phyloP scores from a whole-genome alignment of 1,140 invertebrate species.

The Drusus annulatus region DNA sequence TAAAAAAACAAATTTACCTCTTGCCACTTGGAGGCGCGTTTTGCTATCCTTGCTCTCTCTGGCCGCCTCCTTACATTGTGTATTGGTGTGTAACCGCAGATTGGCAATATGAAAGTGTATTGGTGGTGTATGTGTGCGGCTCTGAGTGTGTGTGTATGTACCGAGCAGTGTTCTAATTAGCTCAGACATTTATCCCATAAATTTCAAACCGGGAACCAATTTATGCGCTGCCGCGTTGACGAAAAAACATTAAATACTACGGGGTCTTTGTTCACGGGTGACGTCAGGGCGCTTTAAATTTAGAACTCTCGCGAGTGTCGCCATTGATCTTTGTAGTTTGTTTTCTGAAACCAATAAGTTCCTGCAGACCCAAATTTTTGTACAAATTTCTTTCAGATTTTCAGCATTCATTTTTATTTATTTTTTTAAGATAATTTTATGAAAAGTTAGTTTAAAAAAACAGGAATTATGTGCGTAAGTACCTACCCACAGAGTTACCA shows the following conservation, averaged over 20 bases:
- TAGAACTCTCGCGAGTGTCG: slow-evolving; percentile 3
- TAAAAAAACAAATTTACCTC: too few species aligned
- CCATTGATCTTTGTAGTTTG: slow-evolving; percentile 21
- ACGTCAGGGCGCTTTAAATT: slow-evolving; percentile 35
- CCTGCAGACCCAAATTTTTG: too few species aligned
- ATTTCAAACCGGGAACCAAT: slow-evolving; percentile 44
- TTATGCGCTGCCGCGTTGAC: slow-evolving; percentile 43
- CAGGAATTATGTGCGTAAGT: too few species aligned
- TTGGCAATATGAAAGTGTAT: slow-evolving; percentile 13
- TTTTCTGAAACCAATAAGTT: not conserved
- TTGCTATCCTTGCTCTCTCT: slow-evolving; percentile 1
- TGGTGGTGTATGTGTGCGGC: too few species aligned
- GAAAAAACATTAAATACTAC: slow-evolving; percentile 43
- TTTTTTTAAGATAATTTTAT: too few species aligned
- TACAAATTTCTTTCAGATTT: too few species aligned
- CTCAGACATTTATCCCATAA: slow-evolving; percentile 50
- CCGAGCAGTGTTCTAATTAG: slow-evolving; percentile 48
- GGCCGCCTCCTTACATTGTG: not conserved
- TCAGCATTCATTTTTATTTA: too few species aligned
- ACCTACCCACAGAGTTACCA: too few species aligned
- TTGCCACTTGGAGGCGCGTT: not conserved
- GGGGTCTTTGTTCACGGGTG: slow-evolving; percentile 41
- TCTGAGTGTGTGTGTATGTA: slow-evolving; percentile 3
- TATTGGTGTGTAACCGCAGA: slow-evolving; percentile 22
- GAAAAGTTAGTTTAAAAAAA: too few species aligned